phyloP scores from a whole-genome alignment of 2,888 invertebrate genomes.

The Coelopa pilipes region DNA sequence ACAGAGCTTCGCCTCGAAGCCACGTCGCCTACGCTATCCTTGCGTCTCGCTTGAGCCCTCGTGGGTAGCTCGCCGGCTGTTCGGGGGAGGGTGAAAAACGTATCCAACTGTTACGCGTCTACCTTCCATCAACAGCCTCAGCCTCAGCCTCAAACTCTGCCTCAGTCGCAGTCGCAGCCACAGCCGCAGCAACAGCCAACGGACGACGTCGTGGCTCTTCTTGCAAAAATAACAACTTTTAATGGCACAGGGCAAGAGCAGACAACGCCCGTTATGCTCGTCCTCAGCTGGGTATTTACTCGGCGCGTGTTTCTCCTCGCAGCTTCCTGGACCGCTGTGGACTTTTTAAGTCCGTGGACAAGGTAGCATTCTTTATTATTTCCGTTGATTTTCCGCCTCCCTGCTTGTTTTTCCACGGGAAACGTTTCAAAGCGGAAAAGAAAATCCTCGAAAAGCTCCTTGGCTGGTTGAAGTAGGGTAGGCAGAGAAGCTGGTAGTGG shows the following conservation, averaged over 20 bases:
- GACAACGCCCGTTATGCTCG: neutral
- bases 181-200: too few relatives aligned
- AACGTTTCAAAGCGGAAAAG: constrained; percentile 28
- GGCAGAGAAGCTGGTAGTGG: too few relatives aligned
- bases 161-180: too few relatives aligned
- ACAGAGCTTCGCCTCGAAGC: constrained; percentile 13
- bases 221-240: constrained; percentile 18
- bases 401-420: constrained; percentile 7
- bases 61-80: constrained; percentile 44
- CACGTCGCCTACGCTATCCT: neutral
- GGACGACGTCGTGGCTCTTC: too few relatives aligned
- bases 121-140: constrained; percentile 5
- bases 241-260: neutral
- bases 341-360: constrained; percentile 24
- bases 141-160: neutral
- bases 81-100: constrained; percentile 9
- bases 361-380: constrained; percentile 34
- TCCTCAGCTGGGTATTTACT: constrained; percentile 3
- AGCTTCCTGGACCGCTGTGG: neutral
- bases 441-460: constrained; percentile 31
- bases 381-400: constrained; percentile 36
- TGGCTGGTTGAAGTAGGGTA: constrained; percentile 22
- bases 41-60: too few relatives aligned
- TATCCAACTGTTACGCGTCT: constrained; percentile 34
- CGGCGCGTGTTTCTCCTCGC: neutral